A percentile compares a stretch with the other conserved stretches of the same genome.
These are phyloP conservation scores for Carassius auratus DNA, from an alignment of 2,113 vertebrate species.

Conservation along the genomic window DNA sequence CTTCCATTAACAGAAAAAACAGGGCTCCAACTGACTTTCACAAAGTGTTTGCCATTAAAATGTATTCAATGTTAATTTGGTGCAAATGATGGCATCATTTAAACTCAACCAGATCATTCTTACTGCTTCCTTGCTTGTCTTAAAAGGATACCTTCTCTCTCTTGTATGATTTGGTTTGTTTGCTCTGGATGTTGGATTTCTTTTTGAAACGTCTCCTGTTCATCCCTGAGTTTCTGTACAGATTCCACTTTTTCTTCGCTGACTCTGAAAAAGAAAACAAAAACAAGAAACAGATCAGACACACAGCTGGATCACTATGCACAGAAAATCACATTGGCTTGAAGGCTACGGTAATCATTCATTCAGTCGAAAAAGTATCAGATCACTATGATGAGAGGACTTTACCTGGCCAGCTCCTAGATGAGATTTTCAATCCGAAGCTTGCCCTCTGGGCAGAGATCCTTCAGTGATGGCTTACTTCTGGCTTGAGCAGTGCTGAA, in stretches of 20 bases:
- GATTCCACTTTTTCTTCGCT: slow-evolving; percentile 97
- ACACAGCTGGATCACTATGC: background rate
- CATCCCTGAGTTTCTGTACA: slow-evolving; percentile 85
- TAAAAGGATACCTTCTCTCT: slow-evolving; percentile 97
- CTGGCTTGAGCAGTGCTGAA: slow-evolving; percentile 69
- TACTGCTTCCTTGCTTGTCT: background rate
- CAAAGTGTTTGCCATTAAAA: background rate
- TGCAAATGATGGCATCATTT: too few relatives aligned
- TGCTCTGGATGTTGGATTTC: slow-evolving; percentile 92
- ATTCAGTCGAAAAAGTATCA: background rate
- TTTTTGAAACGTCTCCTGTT: slow-evolving; percentile 90
- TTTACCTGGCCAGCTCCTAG: slow-evolving; percentile 94
- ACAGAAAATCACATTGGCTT: background rate
- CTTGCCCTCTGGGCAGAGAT: slow-evolving; percentile 97
- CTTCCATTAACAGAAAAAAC: too few relatives aligned
- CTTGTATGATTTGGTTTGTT: slow-evolving; percentile 88
- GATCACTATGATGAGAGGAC: background rate
- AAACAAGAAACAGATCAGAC: background rate
- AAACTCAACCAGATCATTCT: background rate
- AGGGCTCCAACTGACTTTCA: too few relatives aligned
- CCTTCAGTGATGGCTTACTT: slow-evolving; percentile 85
- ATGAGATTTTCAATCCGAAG: slow-evolving; percentile 94
- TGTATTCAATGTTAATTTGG: background rate
- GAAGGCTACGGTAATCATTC: background rate
- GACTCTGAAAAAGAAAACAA: slow-evolving; percentile 76